Evolutionary conservation across 1,140 invertebrate genomes (phyloP).

Genomic region (Drosophila virilis): DNA sequence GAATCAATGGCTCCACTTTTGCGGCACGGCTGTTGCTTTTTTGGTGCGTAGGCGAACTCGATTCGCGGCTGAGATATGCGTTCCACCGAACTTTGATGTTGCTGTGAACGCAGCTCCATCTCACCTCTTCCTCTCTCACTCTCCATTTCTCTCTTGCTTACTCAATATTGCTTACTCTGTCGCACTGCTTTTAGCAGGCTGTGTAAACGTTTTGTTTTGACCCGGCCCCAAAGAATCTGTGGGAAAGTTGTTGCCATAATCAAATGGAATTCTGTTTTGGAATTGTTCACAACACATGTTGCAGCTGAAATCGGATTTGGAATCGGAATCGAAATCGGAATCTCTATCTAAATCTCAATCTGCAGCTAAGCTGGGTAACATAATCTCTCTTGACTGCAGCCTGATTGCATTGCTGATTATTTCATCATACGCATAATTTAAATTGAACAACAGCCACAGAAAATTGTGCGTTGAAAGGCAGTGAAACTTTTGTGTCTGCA

Average conservation of each 20-base stretch:
- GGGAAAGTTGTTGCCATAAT: constrained; percentile 80
- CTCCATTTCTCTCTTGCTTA: constrained; percentile 29
- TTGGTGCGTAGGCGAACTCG: constrained; percentile 77
- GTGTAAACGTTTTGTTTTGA: constrained; percentile 71
- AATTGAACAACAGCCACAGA: constrained; percentile 58
- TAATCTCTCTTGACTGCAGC: constrained; percentile 58
- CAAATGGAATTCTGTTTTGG: constrained; percentile 71
- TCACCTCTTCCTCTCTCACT: constrained; percentile 7
- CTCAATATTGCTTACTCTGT: constrained; percentile 18
- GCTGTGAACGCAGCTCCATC: constrained; percentile 50
- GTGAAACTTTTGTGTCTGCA: constrained; percentile 55
- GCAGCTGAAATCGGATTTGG: constrained; percentile 48
- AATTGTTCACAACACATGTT: constrained; percentile 75
- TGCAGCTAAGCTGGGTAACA: constrained; percentile 47
- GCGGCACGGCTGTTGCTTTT: constrained; percentile 63
- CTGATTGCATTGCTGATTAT: constrained; percentile 79
- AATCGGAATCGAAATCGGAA: neutral
- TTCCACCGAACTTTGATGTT: constrained; percentile 82
- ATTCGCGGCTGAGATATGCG: constrained; percentile 79
- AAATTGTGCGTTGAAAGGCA: constrained; percentile 48
- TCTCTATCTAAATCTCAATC: constrained; percentile 54
- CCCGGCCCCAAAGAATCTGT: constrained; percentile 64
- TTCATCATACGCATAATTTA: constrained; percentile 80
- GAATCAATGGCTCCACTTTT: constrained; percentile 81
- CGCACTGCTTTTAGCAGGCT: constrained; percentile 47